Percentiles rank a stretch among this genome's conserved stretches.
Conservation (phyloP, 1,140 invertebrate species). For the Drosophila yakuba region DNA sequence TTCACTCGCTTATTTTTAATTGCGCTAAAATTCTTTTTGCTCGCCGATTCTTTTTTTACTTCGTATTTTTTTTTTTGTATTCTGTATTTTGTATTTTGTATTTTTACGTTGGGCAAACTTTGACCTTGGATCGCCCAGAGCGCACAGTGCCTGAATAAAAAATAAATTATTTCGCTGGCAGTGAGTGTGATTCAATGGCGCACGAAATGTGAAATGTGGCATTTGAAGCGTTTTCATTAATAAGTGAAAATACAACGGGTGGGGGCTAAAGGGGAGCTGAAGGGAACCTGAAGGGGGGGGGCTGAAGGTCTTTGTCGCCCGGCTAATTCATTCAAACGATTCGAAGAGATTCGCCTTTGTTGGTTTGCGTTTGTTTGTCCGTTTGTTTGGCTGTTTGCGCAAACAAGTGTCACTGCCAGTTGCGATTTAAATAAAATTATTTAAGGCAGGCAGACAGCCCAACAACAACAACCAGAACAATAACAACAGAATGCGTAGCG, state of each 20-base stretch:
- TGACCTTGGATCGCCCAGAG: constrained; percentile 61
- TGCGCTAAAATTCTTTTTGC: constrained; percentile 60
- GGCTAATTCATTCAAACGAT: constrained; percentile 71
- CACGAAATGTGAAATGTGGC: constrained; percentile 67
- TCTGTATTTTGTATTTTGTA: not conserved
- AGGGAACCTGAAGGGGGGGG: not conserved
- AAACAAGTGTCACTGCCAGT: constrained; percentile 75
- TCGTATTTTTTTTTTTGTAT: constrained; percentile 10
- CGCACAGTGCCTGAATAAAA: constrained; percentile 29
- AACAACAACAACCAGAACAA: constrained; percentile 13
- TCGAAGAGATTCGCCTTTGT: constrained; percentile 44
- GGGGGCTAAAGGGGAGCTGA: not conserved
- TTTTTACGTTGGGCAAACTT: constrained; percentile 58
- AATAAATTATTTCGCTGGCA: constrained; percentile 44
- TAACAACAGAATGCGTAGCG: constrained; percentile 6
- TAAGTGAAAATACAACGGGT: constrained; percentile 48
- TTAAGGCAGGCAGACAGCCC: constrained; percentile 53
- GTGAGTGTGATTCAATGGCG: constrained; percentile 65
- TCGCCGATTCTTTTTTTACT: constrained; percentile 9
- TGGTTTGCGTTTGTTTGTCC: constrained; percentile 52
- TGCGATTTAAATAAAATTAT: constrained; percentile 74
- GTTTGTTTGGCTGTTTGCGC: constrained; percentile 54
- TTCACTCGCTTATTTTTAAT: constrained; percentile 51
- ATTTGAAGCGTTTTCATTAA: constrained; percentile 80
- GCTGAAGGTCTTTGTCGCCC: constrained; percentile 10